A percentile compares a stretch with the other conserved stretches of the same genome.
phyloP scores from a whole-genome alignment of 2,888 invertebrate species.

The Microplitis manilae region DNA sequence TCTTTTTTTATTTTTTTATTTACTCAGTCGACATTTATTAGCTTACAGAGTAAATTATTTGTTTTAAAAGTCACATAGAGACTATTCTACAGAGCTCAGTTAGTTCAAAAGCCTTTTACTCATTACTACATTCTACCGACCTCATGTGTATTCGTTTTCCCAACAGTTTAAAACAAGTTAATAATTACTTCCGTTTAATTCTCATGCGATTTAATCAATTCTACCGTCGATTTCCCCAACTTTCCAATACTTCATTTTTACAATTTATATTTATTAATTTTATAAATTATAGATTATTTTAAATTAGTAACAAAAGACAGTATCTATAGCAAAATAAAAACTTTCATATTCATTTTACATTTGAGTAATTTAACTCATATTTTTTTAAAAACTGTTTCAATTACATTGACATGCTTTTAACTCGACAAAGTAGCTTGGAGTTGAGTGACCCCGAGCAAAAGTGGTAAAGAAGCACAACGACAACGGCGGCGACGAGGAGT shows the following conservation, averaged over 20 bases:
- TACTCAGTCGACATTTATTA: background rate
- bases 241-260: background rate
- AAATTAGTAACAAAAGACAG: too few relatives aligned
- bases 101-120: too few relatives aligned
- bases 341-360: too few relatives aligned
- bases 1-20: background rate
- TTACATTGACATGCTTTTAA: slow-evolving; percentile 21
- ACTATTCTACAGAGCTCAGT: too few relatives aligned
- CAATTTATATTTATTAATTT: background rate
- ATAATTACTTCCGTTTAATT: slow-evolving; percentile 19
- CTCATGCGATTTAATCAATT: slow-evolving; percentile 12
- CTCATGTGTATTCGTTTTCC: background rate
- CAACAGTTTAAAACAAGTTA: slow-evolving; percentile 1
- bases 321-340: too few relatives aligned
- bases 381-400: background rate
- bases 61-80: too few relatives aligned
- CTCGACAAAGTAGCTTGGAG: slow-evolving; percentile 26
- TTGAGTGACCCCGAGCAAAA: slow-evolving; percentile 40
- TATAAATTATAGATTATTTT: background rate
- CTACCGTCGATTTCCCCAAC: slow-evolving; percentile 12
- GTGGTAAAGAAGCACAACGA: slow-evolving; percentile 39
- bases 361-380: too few relatives aligned
- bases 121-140: too few relatives aligned
- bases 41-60: background rate
- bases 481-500: slow-evolving; percentile 74